Base-by-base conservation (phyloP, 2,888 invertebrate species). In the Eulithis testata region DNA sequence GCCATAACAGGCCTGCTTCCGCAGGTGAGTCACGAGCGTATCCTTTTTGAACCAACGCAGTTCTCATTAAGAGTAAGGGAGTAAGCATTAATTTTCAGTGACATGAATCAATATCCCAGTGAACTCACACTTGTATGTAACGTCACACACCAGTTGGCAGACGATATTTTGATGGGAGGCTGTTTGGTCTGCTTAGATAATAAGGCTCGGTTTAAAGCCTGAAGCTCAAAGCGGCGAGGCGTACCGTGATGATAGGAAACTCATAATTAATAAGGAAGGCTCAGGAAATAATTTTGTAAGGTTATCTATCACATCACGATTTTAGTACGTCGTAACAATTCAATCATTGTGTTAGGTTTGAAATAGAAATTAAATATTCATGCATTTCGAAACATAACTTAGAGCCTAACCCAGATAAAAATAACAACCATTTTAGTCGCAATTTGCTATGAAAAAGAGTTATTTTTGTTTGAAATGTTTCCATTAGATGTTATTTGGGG, bases 101-200 rank as follows among this genome's bases (percentile, higher is more conserved):
- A 82, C 86, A 88, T 90, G 88, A 91, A 92, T 91, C 92, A 91
- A 92, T 92, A 92, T 90, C 86, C 86, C 81, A 84, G 79, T 83
- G 79, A 85, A 89, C 88, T 78, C 88, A 89, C 90, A 89, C 88
- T 77, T 74, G 79, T 76, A 76, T 75, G 74, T 74, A 81, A 84
- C 84, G 78, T 80, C 86, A 89, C 88, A 90, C 89, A 84, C 70
- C 70, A 68, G 72, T 71, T 75, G 73, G 85, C 83, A 89, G 88
- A 90, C 86, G 86, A 81, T 91, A 90, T 91, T 92, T 91, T 91
- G 91, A 90, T 89, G 91, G 89, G 85, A 85, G 83, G 79, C 81
- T 82, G 82, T 73, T 77, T 68, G 71, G 45, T 54, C 75, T 85
- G 86, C 89, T 89, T 89, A 88, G 88, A 84, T 40, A 86, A 87